Base-by-base conservation (phyloP, 2,113 vertebrate genomes). In the Willisornis vidua region DNA sequence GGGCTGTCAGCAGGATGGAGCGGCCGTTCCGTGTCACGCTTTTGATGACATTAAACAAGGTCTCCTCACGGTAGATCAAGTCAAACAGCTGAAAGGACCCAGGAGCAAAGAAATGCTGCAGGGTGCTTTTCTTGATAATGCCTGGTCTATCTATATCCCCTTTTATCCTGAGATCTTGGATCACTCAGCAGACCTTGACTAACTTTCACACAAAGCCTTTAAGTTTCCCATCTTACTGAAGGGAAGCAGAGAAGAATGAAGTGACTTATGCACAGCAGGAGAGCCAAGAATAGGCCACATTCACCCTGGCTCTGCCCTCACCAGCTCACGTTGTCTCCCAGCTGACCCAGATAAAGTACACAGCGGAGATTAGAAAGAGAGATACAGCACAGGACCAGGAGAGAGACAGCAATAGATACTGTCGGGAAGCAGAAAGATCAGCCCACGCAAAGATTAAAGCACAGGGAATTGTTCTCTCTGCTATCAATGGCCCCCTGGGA, bases 61-160 rank as follows among this genome's bases (percentile, higher is more conserved):
- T 99, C 98, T 99, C 99, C 98, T 99, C 99, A 0, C 99, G 99
- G 96, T 99, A 99, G 98, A 99, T 99, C 96, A 99, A 98, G 97
- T 99, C 99, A 87, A 99, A 99, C 43, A 99, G 98, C 99, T 99
- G 96, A 37, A 96, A 62, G 59, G 73, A 76, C 5, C 68, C 72
- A 59, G 76, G 68, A 83, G 80, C 66, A 94, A 14, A 92, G 67
- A 51, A 52, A 84, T 65, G 70, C 94, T 8, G 14, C 0, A 2
- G 65, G 68, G 52, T 67, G 88, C 80, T 90, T 63, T 37, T 77
- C 78, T 76, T 51, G 71, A 77, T 45, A 88, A 89, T 31, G 51
- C 81, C 71, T 68, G 90, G 45, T 73, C 92, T 94, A 73, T 91
- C 93, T 96, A 35, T 2, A 66, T 23, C 83, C 58, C 45, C n/a